Conservation (phyloP, 2,888 invertebrate species). For the Priapulus caudatus region DNA sequence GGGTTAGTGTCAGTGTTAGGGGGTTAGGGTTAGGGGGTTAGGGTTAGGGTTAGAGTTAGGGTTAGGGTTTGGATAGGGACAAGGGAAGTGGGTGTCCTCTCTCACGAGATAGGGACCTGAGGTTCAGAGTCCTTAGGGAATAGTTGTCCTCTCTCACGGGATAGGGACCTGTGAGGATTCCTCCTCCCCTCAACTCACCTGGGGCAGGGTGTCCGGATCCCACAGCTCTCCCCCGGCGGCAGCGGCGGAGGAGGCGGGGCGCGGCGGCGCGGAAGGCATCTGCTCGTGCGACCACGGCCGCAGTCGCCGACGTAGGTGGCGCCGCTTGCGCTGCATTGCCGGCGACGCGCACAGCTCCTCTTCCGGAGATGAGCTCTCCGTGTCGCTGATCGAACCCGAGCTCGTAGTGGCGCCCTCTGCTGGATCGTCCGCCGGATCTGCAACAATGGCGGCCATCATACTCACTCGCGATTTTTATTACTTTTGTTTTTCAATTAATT, state of each 20-base stretch:
- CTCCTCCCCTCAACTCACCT: no score
- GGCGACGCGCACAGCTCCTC: constrained; percentile 69
- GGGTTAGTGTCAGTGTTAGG: no score
- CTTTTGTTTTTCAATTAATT: no score
- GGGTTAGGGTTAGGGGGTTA: no score
- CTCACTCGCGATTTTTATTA: no score
- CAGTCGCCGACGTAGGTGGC: constrained; percentile 20
- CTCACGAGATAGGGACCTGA: no score
- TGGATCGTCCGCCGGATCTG: constrained; percentile 17
- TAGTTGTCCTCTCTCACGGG: no score
- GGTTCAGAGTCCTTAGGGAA: no score
- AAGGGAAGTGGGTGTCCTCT: no score
- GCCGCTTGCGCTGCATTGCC: constrained; percentile 58
- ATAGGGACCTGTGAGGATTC: no score
- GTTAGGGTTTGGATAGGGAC: no score
- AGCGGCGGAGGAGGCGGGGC: constrained; percentile 20
- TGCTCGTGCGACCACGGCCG: constrained; percentile 13
- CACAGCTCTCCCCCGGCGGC: constrained; percentile 54
- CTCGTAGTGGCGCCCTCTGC: constrained; percentile 35
- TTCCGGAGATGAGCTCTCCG: constrained; percentile 48
- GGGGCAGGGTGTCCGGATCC: constrained; percentile 71
- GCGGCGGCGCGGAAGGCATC: constrained; percentile 27
- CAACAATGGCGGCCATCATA: constrained; percentile 13
- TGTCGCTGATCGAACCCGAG: not conserved
- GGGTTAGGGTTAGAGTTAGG: no score